Evolutionary conservation across 2,888 invertebrate genomes (phyloP).

Genomic region (Lasioglossum villosulum): DNA sequence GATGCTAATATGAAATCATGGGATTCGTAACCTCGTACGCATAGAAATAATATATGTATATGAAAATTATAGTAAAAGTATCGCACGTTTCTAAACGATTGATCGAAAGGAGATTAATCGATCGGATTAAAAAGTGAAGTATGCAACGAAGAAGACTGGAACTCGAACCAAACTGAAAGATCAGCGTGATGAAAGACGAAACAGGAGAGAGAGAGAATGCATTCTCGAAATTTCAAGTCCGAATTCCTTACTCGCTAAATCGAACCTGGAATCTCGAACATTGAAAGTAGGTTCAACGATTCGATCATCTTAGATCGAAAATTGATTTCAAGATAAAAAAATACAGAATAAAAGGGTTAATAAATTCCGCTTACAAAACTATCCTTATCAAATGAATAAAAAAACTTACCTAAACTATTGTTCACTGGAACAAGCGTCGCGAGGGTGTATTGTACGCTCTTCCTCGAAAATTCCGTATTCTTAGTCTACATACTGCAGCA

Average conservation of each 20-base stretch:
- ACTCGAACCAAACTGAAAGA: neutral
- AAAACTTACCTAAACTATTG: constrained; percentile 15
- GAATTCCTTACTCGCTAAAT: neutral
- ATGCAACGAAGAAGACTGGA: neutral
- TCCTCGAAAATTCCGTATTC: neutral
- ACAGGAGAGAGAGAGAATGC: neutral
- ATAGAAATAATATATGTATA: neutral
- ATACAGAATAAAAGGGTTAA: neutral
- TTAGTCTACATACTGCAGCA: neutral
- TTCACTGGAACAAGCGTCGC: constrained; percentile 13
- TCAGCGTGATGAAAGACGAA: neutral
- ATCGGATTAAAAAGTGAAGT: neutral
- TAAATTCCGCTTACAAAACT: neutral
- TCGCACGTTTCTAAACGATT: neutral
- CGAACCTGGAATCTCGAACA: neutral
- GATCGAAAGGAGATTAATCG: neutral
- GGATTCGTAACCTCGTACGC: neutral
- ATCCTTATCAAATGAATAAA: neutral
- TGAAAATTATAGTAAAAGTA: neutral
- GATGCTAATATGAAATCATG: neutral
- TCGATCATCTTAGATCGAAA: neutral
- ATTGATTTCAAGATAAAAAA: neutral
- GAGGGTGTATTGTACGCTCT: neutral
- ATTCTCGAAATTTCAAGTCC: neutral
- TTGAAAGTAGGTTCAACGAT: neutral